These are phyloP conservation scores for Neodiprion virginianus DNA, from an alignment of 1,140 invertebrate species.

Conservation along the genomic window DNA sequence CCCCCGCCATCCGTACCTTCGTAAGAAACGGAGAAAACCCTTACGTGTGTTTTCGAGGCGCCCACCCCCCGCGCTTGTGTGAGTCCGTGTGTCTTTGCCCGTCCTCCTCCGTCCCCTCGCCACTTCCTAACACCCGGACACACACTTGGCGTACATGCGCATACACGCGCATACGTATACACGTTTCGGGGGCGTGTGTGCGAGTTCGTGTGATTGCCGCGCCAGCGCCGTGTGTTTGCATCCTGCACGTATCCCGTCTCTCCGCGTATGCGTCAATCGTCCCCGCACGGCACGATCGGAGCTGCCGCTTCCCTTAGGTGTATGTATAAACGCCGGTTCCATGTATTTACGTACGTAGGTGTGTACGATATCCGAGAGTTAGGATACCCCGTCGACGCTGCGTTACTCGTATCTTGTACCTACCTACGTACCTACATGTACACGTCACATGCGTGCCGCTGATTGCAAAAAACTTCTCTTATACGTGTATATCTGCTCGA, in stretches of 20 bases:
- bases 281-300: background rate
- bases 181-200: no score
- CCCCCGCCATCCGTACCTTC: constrained; percentile 26
- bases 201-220: no score
- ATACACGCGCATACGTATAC: no score
- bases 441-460: background rate
- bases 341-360: constrained; percentile 14
- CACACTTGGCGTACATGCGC: no score
- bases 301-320: background rate
- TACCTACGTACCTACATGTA: background rate
- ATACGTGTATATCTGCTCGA: no score
- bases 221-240: background rate
- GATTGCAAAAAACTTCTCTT: no score
- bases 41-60: constrained; percentile 48
- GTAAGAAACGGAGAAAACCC: constrained; percentile 60
- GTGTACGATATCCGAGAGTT: background rate
- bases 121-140: background rate
- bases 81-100: constrained; percentile 8
- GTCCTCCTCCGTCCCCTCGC: constrained; percentile 12
- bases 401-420: background rate
- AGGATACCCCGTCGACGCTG: no score
- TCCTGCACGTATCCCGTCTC: no score
- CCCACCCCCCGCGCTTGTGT: constrained; percentile 4
- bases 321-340: background rate
- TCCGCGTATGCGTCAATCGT: constrained; percentile 7